phyloP scores from a whole-genome alignment of 1,140 invertebrate genomes.

The Neuroterus valhalla region DNA sequence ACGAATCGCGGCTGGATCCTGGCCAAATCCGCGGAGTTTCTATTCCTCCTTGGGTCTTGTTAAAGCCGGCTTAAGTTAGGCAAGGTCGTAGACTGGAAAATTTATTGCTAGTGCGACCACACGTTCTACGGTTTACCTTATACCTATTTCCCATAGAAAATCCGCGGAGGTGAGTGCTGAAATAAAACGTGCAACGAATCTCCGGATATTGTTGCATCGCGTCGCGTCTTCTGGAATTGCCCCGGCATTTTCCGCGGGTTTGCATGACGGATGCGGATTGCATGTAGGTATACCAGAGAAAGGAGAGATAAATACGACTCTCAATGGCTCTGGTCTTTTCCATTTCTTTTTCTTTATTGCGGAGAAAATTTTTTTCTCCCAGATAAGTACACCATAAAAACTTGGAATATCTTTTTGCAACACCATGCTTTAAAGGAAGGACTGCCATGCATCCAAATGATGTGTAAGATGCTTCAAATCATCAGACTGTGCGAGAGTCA shows the following conservation, averaged over 20 bases:
- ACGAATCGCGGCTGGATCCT: slow-evolving; percentile 65
- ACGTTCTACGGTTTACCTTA: slow-evolving; percentile 27
- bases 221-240: slow-evolving; percentile 31
- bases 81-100: slow-evolving; percentile 67
- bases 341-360: slow-evolving; percentile 18
- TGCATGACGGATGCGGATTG: no score
- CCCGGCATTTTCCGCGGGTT: no score
- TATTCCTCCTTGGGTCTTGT: slow-evolving; percentile 63
- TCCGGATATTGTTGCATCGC: slow-evolving; percentile 34
- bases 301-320: slow-evolving; percentile 9
- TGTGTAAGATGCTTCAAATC: no score
- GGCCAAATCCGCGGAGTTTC: slow-evolving; percentile 66
- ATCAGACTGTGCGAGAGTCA: no score
- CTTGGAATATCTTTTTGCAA: no score
- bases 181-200: slow-evolving; percentile 43
- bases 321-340: neutral
- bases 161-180: slow-evolving; percentile 31
- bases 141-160: slow-evolving; percentile 8
- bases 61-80: slow-evolving; percentile 70
- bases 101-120: slow-evolving; percentile 58
- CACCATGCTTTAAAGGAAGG: no score
- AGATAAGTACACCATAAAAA: no score
- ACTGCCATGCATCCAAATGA: no score
- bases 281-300: neutral
- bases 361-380: no score